These are phyloP conservation scores for Sitophilus oryzae DNA, from an alignment of 1,140 invertebrate genomes.

Conservation along the genomic window DNA sequence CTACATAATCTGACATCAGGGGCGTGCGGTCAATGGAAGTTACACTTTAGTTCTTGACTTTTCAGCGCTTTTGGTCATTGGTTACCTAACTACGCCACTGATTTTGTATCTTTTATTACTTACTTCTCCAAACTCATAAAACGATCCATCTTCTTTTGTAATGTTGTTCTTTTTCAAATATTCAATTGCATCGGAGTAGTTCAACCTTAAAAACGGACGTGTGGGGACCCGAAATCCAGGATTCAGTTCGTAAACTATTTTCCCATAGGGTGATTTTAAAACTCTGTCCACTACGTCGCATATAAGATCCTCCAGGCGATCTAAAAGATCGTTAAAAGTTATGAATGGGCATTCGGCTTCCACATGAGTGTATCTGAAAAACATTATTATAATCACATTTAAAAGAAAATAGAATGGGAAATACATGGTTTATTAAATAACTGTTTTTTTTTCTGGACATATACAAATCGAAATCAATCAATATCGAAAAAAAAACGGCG, in stretches of 20 bases:
- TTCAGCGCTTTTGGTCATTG: no score
- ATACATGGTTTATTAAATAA: no score
- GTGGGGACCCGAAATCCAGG: constrained; percentile 85
- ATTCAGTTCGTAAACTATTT: constrained; percentile 86
- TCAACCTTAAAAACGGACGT: constrained; percentile 90
- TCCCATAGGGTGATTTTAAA: constrained; percentile 71
- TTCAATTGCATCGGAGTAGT: constrained; percentile 89
- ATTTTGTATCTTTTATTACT: no score
- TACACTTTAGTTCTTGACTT: no score
- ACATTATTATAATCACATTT: not conserved
- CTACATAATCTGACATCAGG: no score
- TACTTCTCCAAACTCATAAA: constrained; percentile 97
- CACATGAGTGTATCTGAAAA: constrained; percentile 83
- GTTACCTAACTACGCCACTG: no score
- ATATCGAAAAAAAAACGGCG: no score
- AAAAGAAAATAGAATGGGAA: no score
- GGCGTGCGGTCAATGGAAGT: no score
- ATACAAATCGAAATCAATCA: no score
- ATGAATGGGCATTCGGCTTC: constrained; percentile 98
- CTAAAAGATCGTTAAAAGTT: constrained; percentile 84
- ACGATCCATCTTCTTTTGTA: constrained; percentile 93
- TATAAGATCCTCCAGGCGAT: constrained; percentile 89
- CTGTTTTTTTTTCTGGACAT: no score
- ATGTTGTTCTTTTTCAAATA: constrained; percentile 91
- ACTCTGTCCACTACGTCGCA: constrained; percentile 94